Conservation (phyloP, 1,140 invertebrate species). For the Neuroterus valhalla region DNA sequence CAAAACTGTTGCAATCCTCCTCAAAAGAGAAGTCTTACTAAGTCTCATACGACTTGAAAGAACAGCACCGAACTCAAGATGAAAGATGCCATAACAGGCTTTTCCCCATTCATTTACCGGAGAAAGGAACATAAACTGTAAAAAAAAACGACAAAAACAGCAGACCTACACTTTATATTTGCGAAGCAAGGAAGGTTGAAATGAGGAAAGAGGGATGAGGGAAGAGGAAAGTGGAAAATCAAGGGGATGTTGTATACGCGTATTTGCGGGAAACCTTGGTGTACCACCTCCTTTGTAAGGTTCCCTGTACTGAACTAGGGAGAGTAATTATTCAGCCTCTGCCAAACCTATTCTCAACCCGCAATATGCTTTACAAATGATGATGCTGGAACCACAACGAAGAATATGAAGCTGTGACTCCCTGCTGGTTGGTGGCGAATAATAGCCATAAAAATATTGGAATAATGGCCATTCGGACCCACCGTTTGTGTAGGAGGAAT, state of each 20-base stretch:
- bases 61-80: background rate
- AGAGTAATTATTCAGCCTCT: conserved; percentile 11
- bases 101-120: background rate
- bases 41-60: background rate
- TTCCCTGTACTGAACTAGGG: background rate
- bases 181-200: background rate
- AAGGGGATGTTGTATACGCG: too few species aligned
- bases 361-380: background rate
- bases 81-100: background rate
- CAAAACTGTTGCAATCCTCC: background rate
- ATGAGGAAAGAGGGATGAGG: background rate
- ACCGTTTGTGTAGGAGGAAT: conserved; percentile 7
- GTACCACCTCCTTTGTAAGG: background rate
- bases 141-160: background rate
- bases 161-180: background rate
- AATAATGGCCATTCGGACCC: conserved; percentile 9
- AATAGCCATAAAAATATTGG: conserved; percentile 18
- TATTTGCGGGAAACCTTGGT: background rate
- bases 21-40: background rate
- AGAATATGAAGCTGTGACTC: background rate
- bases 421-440: conserved; percentile 3
- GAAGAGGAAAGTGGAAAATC: background rate
- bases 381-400: background rate
- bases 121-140: background rate
- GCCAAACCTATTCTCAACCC: background rate